A percentile compares a stretch with the other conserved stretches of the same genome.
phyloP scores from a whole-genome alignment of 2,797 vertebrate species.

The Columba guinea region DNA sequence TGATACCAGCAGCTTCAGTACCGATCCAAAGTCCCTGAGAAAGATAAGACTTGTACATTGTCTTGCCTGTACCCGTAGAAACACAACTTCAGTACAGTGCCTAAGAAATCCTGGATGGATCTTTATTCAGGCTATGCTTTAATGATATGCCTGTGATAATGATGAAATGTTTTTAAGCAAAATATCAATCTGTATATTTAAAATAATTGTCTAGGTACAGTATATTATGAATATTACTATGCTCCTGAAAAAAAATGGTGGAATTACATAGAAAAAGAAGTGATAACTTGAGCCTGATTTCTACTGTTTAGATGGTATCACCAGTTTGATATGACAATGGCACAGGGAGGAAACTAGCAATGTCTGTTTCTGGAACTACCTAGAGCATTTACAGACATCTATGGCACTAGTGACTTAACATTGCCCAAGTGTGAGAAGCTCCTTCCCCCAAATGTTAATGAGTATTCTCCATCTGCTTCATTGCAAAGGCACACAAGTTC shows the following conservation, averaged over 20 bases:
- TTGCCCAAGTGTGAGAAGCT: neutral
- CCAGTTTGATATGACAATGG: neutral
- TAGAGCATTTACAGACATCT: neutral
- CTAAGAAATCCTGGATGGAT: neutral
- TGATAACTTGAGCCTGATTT: neutral
- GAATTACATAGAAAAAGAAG: neutral
- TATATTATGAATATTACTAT: neutral
- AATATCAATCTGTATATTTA: neutral
- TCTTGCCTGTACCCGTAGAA: neutral
- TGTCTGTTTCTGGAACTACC: neutral
- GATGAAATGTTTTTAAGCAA: neutral
- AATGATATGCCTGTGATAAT: neutral
- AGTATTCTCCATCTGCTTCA: neutral
- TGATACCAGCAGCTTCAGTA: neutral
- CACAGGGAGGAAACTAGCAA: neutral
- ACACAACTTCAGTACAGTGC: neutral
- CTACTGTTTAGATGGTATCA: neutral
- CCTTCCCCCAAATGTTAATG: neutral
- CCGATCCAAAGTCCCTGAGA: neutral
- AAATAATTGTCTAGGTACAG: neutral
- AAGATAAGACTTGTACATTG: neutral
- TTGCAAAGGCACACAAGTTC: neutral
- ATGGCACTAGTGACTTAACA: neutral
- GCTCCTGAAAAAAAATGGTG: neutral
- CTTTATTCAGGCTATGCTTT: neutral